phyloP scores from a whole-genome alignment of 1,140 invertebrate genomes.

The Temnothorax nylanderi region DNA sequence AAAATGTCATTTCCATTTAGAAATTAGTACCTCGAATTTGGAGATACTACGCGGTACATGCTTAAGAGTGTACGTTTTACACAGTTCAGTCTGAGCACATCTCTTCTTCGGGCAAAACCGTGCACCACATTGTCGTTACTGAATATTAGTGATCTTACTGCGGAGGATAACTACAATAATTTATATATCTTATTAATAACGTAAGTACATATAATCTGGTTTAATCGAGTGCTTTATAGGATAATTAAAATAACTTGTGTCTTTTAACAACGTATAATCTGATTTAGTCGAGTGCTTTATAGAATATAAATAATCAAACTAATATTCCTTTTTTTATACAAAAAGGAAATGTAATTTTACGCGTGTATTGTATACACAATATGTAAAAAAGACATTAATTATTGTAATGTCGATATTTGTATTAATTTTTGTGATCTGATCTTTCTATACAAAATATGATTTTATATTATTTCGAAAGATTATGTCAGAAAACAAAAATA shows the following conservation, averaged over 20 bases:
- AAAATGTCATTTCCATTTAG: too few species aligned
- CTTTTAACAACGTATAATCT: too few species aligned
- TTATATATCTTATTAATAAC: background rate
- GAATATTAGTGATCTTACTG: background rate
- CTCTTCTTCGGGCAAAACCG: background rate
- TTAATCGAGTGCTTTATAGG: background rate
- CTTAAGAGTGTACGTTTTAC: too few species aligned
- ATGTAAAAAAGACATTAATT: background rate
- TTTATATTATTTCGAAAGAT: background rate
- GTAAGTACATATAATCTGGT: conserved; percentile 22
- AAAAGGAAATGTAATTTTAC: background rate
- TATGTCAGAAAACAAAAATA: background rate
- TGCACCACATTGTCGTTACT: background rate
- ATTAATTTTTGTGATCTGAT: background rate
- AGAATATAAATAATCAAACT: background rate
- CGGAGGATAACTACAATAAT: background rate
- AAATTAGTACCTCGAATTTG: too few species aligned
- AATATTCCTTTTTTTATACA: background rate
- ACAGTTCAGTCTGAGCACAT: background rate
- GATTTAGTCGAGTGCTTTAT: background rate
- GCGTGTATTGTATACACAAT: background rate
- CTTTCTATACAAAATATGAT: background rate
- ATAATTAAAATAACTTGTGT: too few species aligned
- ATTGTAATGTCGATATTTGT: background rate
- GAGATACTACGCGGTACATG: too few species aligned